A percentile compares a stretch with the other conserved stretches of the same genome.
These are phyloP conservation scores for Volucella inflata DNA, from an alignment of 2,888 invertebrate genomes.

Conservation along the genomic window DNA sequence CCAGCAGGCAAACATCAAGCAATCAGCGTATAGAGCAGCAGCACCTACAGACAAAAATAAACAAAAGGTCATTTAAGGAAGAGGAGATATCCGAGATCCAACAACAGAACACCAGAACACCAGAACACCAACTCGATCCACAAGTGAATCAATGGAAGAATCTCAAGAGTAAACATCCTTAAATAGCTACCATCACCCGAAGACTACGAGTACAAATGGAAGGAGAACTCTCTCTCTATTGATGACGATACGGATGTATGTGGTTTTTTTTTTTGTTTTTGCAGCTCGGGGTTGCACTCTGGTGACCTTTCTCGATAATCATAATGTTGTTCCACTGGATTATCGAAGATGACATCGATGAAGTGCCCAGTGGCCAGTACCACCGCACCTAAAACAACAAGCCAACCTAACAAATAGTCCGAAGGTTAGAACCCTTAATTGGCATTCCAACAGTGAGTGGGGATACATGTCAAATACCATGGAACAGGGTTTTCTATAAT, in stretches of 20 bases:
- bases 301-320: slow-evolving; percentile 41
- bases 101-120: neutral
- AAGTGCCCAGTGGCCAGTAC: neutral
- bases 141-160: slow-evolving; percentile 49
- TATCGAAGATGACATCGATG: slow-evolving; percentile 26
- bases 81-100: slow-evolving; percentile 12
- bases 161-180: slow-evolving; percentile 71
- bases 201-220: too few relatives aligned
- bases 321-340: slow-evolving; percentile 50
- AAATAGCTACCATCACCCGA: slow-evolving; percentile 52
- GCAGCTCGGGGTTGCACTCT: slow-evolving; percentile 41
- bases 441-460: slow-evolving; percentile 67
- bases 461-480: slow-evolving; percentile 56
- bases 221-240: too few relatives aligned
- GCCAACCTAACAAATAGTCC: neutral
- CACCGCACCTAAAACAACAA: slow-evolving; percentile 24
- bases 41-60: slow-evolving; percentile 67
- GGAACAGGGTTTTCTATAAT: slow-evolving; percentile 23
- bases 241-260: too few relatives aligned
- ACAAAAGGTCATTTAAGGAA: slow-evolving; percentile 71
- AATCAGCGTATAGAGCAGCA: slow-evolving; percentile 30
- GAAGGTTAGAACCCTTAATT: slow-evolving; percentile 37
- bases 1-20: slow-evolving; percentile 64
- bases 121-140: neutral
- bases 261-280: slow-evolving; percentile 34